phyloP scores from a whole-genome alignment of 2,888 invertebrate genomes.

The Tanytarsus gracilentus region DNA sequence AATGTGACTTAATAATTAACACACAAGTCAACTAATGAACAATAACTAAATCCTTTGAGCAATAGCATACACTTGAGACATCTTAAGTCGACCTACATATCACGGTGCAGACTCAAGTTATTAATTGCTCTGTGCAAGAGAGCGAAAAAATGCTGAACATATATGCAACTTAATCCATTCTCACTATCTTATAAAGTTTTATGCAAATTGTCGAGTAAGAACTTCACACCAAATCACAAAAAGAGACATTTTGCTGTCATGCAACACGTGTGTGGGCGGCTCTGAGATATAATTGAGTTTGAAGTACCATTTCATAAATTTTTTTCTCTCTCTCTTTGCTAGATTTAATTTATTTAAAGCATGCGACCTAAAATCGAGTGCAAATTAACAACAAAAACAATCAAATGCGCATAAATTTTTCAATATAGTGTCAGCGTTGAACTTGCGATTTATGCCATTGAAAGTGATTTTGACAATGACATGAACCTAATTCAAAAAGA shows the following conservation, averaged over 20 bases:
- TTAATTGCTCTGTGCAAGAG: too few relatives aligned
- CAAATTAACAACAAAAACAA: background rate
- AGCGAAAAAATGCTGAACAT: too few relatives aligned
- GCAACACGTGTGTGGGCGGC: background rate
- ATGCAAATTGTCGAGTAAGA: background rate
- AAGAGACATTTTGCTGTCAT: background rate
- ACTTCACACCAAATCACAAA: background rate
- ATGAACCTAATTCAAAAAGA: constrained; percentile 7
- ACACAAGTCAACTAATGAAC: too few relatives aligned
- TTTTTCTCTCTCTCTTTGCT: background rate
- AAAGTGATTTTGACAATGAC: constrained; percentile 20
- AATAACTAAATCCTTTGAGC: too few relatives aligned
- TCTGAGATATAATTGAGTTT: constrained; percentile 6
- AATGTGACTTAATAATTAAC: too few relatives aligned
- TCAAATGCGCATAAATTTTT: background rate
- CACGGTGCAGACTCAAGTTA: too few relatives aligned
- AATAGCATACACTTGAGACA: too few relatives aligned
- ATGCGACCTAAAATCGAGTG: constrained; percentile 11
- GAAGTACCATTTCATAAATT: constrained; percentile 14
- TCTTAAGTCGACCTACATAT: too few relatives aligned
- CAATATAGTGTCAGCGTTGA: background rate
- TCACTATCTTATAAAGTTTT: too few relatives aligned
- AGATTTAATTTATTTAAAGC: constrained; percentile 13
- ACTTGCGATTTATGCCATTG: too few relatives aligned
- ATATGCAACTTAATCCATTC: too few relatives aligned